Evolutionary conservation across 2,797 vertebrate species (phyloP), one percentile per base, ranked within the genome.

Genomic region (Tapirus indicus): DNA sequence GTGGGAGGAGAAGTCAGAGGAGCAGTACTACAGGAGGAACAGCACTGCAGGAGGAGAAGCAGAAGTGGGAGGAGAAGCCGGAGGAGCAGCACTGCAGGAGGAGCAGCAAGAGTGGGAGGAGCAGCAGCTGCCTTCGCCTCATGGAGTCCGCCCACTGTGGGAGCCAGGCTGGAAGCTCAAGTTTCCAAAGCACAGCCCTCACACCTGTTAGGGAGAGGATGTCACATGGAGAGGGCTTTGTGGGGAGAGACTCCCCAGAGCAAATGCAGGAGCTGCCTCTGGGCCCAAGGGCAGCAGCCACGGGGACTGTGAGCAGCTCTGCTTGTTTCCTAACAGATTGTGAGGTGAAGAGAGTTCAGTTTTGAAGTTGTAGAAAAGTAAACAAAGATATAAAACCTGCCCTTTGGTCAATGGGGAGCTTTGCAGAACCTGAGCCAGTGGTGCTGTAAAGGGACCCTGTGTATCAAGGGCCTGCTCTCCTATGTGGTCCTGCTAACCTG

Each of bases 181-280:
- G 52, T 94, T 96, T 97, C 97, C 97, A 96, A 98, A 98, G 98
- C 98, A 97, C 95, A 64, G 97, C 97, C 97, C 98, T 98, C 97
- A 98, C 98, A 96, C 98, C 98, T 98, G 95, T 86, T 78, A 52
- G 71, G 87, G 91, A 83, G 93, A 94, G 96, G 91, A 75, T 32
- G 74, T 87, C 93, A 29, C 64, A 89, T 84, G 80, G 93, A 97
- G 77, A 32, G 66, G 80, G 94, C 97, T 88, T 41, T 47, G 96
- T 75, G 62, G 96, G 91, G 44, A 68, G 60, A 35, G 49, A 5
- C 29, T 6, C 71, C 60, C 6, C 60, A 2, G 72, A 44, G 75
- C 58, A 13, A 74, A 68, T 52, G 83, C 79, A 25, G 47, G 44
- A 38, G 69, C 95, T 23, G 21, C 56, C n/a, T 58, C n/a, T 8